These are phyloP conservation scores for Alces alces DNA, from an alignment of 2,113 vertebrate species.

Conservation along the genomic window DNA sequence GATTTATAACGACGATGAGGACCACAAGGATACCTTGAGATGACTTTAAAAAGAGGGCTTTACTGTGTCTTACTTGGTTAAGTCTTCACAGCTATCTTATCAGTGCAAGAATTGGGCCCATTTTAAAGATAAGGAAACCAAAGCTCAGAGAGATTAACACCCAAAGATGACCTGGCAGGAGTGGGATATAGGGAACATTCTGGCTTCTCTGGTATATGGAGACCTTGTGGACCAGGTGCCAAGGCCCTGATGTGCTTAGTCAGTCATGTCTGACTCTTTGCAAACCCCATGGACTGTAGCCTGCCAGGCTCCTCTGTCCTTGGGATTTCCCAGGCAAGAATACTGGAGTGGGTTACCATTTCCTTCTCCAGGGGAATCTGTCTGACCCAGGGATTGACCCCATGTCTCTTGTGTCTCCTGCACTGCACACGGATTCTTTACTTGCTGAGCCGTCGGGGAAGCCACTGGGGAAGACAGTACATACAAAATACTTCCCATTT, in stretches of 20 bases:
- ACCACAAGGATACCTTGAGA: neutral
- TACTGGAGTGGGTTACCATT: neutral
- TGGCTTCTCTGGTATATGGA: neutral
- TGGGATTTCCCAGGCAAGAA: neutral
- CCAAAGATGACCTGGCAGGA: neutral
- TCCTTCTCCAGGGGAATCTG: neutral
- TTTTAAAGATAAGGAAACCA: neutral
- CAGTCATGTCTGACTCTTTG: neutral
- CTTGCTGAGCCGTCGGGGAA: neutral
- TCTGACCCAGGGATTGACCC: neutral
- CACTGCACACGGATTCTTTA: neutral
- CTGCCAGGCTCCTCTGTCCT: neutral
- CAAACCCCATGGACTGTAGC: neutral
- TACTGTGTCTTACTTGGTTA: neutral
- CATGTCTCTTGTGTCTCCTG: neutral
- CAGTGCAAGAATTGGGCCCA: neutral
- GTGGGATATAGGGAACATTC: neutral
- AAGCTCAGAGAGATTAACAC: neutral
- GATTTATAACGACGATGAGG: neutral
- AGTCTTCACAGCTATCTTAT: neutral
- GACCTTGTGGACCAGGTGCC: neutral
- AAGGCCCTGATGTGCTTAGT: neutral
- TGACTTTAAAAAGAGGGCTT: neutral
- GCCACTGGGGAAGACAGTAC: neutral
- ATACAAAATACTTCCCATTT: neutral